These are phyloP conservation scores for Tenthredo distinguenda DNA, from an alignment of 2,888 invertebrate species.

Conservation along the genomic window DNA sequence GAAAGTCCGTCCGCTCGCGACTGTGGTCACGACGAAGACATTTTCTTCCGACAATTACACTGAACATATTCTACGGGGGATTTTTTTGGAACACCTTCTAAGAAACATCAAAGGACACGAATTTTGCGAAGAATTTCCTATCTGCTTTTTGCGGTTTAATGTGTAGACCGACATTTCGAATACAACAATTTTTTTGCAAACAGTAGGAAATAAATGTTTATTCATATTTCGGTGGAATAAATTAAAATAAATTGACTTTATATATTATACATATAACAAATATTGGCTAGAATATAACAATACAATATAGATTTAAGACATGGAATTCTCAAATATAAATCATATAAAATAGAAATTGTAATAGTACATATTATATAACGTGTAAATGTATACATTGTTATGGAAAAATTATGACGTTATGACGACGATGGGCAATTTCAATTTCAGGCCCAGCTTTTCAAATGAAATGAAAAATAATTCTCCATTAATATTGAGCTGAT, in stretches of 20 bases:
- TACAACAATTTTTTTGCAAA: not conserved
- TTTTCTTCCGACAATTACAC: not conserved
- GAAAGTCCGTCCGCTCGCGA: not conserved
- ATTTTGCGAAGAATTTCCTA: constrained; percentile 32
- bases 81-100: not conserved
- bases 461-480: not conserved
- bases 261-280: constrained; percentile 23
- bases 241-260: not conserved
- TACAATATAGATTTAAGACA: not conserved
- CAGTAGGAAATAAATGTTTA: not conserved
- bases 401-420: not conserved
- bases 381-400: not conserved
- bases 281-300: constrained; percentile 2
- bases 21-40: not conserved
- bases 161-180: not conserved
- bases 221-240: not conserved
- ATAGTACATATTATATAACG: not conserved
- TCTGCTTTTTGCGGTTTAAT: not conserved
- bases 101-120: constrained; percentile 1
- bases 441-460: not conserved
- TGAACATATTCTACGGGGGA: not conserved
- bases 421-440: not conserved
- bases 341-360: constrained; percentile 2
- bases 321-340: not conserved
- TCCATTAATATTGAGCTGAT: not conserved